Evolutionary conservation across 2,797 vertebrate genomes (phyloP), one percentile per base, ranked within the genome.

Genomic region (Thunnus albacares): DNA sequence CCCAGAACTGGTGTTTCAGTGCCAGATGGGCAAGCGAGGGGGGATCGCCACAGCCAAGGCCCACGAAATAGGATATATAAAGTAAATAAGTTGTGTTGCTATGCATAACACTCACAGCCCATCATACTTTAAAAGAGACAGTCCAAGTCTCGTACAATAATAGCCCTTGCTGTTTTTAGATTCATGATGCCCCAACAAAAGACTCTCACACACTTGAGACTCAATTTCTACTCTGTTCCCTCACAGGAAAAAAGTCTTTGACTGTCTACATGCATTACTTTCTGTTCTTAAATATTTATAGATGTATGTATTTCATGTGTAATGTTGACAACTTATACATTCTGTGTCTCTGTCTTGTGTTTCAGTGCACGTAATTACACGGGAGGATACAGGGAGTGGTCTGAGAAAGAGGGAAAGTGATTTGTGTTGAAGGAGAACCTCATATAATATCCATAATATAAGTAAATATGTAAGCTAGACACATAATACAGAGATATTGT

Each of bases 1-100:
- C 1, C 72, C 91, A 15, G 89, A 96, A 45, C 74, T 97, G 53
- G 80, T 97, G 77, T 96, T 98, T 89, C 94, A 97, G 86, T 97
- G 97, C 82, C 95, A 95, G 55, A 24, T 95, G 62, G 96, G 97
- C 51, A 88, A 6, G 8, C 90, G 96, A 74, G 96, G 95, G 5
- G 78, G 0, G 14, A 20, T 6, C 15, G 97, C 96, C 58, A 95
- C 93, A 0, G 71, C 82, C n/a, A 93, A 93, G 13, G 96, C 96
- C 35, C 52, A 4, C 3, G 4, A 77, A 18, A 87, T 96, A 0
- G 97, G 97, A 69, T 97, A 93, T 26, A 35, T 73, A 26, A 95
- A 94, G 97, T 97, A 95, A 85, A 83, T 79, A 59, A 33, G 3
- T 72, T 45, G 20, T 55, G 28, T 62, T 69, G 33, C 59, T 2